phyloP scores from a whole-genome alignment of 2,113 vertebrate species.

The Tretioscincus oriximinensis region DNA sequence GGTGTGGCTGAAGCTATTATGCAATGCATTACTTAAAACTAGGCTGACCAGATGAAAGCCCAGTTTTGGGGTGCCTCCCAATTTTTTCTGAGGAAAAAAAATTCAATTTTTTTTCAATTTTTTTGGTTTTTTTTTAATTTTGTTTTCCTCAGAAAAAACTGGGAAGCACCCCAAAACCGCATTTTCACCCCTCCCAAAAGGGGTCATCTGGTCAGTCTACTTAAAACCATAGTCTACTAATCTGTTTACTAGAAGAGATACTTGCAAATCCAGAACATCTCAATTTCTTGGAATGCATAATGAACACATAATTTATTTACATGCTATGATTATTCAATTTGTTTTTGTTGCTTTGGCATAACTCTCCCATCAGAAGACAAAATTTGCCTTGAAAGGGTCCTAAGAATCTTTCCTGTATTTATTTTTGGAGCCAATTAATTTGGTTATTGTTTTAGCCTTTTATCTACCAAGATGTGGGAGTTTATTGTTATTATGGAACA shows the following conservation, averaged over 20 bases:
- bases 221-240: not conserved
- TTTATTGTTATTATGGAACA: constrained; percentile 42
- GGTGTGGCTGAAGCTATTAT: too few species aligned
- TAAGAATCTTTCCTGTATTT: constrained; percentile 36
- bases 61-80: too few species aligned
- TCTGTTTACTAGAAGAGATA: not conserved
- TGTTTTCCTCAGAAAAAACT: too few species aligned
- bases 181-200: too few species aligned
- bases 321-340: not conserved
- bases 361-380: not conserved
- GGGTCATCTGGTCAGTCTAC: too few species aligned
- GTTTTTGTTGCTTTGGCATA: not conserved
- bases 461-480: constrained; percentile 27
- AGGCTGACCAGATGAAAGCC: too few species aligned
- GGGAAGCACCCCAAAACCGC: too few species aligned
- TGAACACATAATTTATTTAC: not conserved
- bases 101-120: too few species aligned
- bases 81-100: too few species aligned
- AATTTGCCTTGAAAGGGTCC: not conserved
- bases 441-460: constrained; percentile 1
- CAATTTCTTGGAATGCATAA: not conserved
- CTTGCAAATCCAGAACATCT: not conserved
- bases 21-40: not conserved
- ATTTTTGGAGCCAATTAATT: constrained; percentile 5
- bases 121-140: too few species aligned